Percentiles rank a stretch among this genome's conserved stretches.
These are phyloP conservation scores for Rhizoglyphus robini DNA, from an alignment of 1,140 invertebrate species.

Conservation along the genomic window DNA sequence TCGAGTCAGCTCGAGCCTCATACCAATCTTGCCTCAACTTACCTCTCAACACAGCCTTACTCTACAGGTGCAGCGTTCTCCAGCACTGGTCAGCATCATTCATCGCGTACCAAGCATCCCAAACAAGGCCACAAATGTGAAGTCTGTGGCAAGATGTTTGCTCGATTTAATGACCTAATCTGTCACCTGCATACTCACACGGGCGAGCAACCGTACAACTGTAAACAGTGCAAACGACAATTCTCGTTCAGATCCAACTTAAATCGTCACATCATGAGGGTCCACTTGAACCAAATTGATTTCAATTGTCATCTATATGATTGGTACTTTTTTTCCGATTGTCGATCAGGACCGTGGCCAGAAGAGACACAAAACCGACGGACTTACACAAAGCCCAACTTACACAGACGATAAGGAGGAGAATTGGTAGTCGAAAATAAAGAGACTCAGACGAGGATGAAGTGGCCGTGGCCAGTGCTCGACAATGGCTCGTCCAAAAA, in stretches of 20 bases:
- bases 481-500: not conserved
- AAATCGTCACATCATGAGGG: slow-evolving; percentile 94
- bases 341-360: slow-evolving; percentile 91
- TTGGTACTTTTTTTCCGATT: slow-evolving; percentile 93
- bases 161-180: slow-evolving; percentile 46
- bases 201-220: slow-evolving; percentile 32
- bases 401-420: not conserved
- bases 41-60: not conserved
- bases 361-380: slow-evolving; percentile 86
- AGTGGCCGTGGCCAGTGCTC: not conserved
- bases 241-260: slow-evolving; percentile 98
- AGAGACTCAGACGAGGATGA: not conserved
- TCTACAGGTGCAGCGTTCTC: not conserved
- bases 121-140: slow-evolving; percentile 77
- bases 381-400: slow-evolving; percentile 38
- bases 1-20: not conserved
- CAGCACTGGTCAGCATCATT: not conserved
- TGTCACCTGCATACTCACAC: slow-evolving; percentile 30
- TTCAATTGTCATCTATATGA: slow-evolving; percentile 57
- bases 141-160: slow-evolving; percentile 71
- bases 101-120: not conserved
- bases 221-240: slow-evolving; percentile 63
- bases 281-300: slow-evolving; percentile 68
- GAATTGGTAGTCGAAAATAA: slow-evolving; percentile 9
- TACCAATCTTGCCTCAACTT: not conserved